Percentiles rank a stretch among this genome's conserved stretches.
These are phyloP conservation scores for Sacculina carcini DNA, from an alignment of 2,888 invertebrate genomes.

Conservation along the genomic window DNA sequence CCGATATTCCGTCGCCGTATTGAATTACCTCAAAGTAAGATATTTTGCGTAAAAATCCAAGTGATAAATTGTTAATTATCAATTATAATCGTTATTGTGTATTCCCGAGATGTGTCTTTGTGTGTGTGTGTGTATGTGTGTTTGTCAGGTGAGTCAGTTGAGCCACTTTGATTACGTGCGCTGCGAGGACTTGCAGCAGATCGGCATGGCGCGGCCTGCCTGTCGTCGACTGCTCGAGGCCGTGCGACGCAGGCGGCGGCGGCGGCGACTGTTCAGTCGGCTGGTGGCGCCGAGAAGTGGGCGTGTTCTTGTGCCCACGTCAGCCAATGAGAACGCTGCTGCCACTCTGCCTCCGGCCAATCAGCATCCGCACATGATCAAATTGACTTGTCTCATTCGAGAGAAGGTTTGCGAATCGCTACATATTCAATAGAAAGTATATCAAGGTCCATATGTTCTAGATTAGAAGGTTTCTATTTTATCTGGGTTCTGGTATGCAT, in stretches of 20 bases:
- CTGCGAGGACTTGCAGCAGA: conserved; percentile 71
- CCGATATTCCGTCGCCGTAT: no score
- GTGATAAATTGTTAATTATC: no score
- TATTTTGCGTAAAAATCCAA: no score
- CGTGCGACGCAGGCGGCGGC: conserved; percentile 50
- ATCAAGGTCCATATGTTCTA: no score
- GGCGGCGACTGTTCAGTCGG: conserved; percentile 11
- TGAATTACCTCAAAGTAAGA: no score
- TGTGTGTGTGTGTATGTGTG: background rate
- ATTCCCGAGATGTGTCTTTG: background rate
- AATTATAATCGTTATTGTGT: background rate
- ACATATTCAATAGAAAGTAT: no score
- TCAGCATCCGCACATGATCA: conserved; percentile 13
- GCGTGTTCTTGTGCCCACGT: background rate
- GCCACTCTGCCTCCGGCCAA: conserved; percentile 1
- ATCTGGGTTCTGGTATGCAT: no score
- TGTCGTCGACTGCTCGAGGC: conserved; percentile 67
- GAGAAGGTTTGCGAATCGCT: conserved; percentile 33
- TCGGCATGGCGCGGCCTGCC: conserved; percentile 82
- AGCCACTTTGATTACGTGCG: conserved; percentile 96
- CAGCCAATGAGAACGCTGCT: conserved; percentile 3
- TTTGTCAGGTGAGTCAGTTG: conserved; percentile 47
- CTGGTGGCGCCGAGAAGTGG: conserved; percentile 5
- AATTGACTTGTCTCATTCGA: conserved; percentile 51
- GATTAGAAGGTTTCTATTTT: no score